Percentiles rank a stretch among this genome's conserved stretches.
phyloP scores from a whole-genome alignment of 2,113 vertebrate species.

The Larimichthys crocea region DNA sequence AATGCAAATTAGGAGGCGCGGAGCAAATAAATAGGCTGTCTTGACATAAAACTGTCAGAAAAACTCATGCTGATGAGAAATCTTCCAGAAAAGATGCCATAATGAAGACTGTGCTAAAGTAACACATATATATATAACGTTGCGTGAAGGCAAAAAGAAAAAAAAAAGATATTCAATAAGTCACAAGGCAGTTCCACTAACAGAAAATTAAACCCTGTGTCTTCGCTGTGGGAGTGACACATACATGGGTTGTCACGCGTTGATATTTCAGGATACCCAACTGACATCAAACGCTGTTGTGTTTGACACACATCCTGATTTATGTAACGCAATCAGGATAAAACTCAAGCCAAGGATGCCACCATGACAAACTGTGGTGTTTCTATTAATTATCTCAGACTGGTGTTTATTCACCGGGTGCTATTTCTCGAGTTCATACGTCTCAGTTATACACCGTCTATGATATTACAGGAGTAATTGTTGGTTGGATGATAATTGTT shows the following conservation, averaged over 20 bases:
- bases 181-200: slow-evolving; percentile 39
- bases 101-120: neutral
- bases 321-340: slow-evolving; percentile 5
- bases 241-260: slow-evolving; percentile 16
- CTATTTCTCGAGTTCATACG: slow-evolving; percentile 1
- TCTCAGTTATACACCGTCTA: neutral
- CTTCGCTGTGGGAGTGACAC: slow-evolving; percentile 56
- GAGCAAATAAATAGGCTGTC: slow-evolving; percentile 36
- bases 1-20: slow-evolving; percentile 42
- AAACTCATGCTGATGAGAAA: slow-evolving; percentile 10
- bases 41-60: slow-evolving; percentile 30
- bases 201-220: slow-evolving; percentile 40
- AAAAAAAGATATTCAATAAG: slow-evolving; percentile 27
- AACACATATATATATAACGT: slow-evolving; percentile 1
- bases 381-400: slow-evolving; percentile 15
- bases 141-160: slow-evolving; percentile 18
- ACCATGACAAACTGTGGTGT: slow-evolving; percentile 7
- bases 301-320: slow-evolving; percentile 24
- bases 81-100: neutral
- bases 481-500: slow-evolving; percentile 61
- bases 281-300: slow-evolving; percentile 38
- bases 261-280: slow-evolving; percentile 50
- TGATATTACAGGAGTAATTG: slow-evolving; percentile 33
- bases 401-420: slow-evolving; percentile 15
- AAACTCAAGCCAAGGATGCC: neutral